Evolutionary conservation across 2,797 vertebrate genomes (phyloP).

Genomic region (Muraenolepis orangiensis): DNA sequence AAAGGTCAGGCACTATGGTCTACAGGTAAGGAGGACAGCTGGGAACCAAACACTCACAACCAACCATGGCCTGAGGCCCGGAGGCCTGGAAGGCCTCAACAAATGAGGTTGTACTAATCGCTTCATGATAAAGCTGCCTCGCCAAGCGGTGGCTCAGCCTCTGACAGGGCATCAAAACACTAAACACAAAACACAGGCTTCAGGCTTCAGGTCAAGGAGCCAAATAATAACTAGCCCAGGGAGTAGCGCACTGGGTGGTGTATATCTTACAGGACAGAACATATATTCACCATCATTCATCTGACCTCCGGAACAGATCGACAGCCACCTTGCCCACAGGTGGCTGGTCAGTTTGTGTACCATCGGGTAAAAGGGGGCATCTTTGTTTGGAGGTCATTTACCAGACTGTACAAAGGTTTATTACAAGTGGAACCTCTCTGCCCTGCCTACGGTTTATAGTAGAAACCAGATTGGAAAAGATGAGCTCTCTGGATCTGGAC

Average conservation of each 20-base stretch:
- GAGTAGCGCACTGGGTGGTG: neutral
- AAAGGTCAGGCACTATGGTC: neutral
- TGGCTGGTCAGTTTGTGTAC: too few species aligned
- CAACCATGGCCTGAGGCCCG: neutral
- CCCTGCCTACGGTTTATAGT: neutral
- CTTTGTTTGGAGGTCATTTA: too few species aligned
- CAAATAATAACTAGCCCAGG: neutral
- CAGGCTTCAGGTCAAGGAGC: too few species aligned
- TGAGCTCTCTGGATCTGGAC: conserved; percentile 15
- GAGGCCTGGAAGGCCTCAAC: neutral
- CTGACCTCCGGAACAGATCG: too few species aligned
- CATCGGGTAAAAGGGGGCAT: too few species aligned
- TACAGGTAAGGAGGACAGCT: neutral
- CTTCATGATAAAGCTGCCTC: too few species aligned
- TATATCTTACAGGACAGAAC: neutral
- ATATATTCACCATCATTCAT: neutral
- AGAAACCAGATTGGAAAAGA: conserved; percentile 4
- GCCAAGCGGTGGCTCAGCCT: too few species aligned
- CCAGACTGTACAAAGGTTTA: neutral
- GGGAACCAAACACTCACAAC: neutral
- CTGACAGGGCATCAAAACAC: too few species aligned
- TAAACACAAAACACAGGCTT: too few species aligned
- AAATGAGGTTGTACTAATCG: too few species aligned
- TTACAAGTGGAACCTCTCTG: neutral
- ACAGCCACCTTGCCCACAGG: too few species aligned